Conservation (phyloP, 2,888 invertebrate species). For the Neocrepidodera transversa region DNA sequence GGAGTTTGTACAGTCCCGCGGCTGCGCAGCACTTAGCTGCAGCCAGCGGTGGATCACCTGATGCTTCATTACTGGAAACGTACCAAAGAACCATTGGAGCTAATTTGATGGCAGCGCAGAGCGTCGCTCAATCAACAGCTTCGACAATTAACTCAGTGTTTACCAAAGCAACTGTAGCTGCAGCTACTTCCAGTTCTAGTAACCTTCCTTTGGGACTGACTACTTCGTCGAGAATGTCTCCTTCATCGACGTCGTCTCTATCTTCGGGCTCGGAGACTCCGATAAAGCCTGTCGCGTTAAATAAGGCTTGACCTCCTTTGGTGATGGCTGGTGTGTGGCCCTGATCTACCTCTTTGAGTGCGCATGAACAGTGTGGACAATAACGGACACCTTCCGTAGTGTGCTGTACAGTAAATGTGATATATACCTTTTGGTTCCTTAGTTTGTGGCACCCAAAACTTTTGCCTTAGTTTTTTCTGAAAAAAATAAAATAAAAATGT, state of each 20-base stretch:
- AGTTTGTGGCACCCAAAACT: constrained; percentile 45
- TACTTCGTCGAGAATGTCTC: constrained; percentile 64
- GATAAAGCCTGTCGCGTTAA: constrained; percentile 60
- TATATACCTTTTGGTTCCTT: constrained; percentile 59
- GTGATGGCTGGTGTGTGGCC: constrained; percentile 48
- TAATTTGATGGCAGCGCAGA: constrained; percentile 51
- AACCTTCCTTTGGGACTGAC: constrained; percentile 62
- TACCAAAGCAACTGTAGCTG: constrained; percentile 57
- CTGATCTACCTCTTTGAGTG: constrained; percentile 57
- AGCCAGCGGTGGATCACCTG: constrained; percentile 61
- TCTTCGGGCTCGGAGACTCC: constrained; percentile 66
- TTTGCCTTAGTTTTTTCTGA: constrained; percentile 42
- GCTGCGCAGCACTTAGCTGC: constrained; percentile 64
- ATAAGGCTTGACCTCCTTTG: constrained; percentile 59
- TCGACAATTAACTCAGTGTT: constrained; percentile 52
- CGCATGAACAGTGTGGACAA: constrained; percentile 53
- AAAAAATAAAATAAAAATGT: no score
- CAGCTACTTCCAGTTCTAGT: constrained; percentile 50
- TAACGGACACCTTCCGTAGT: constrained; percentile 52
- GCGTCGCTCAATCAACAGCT: constrained; percentile 22
- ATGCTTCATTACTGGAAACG: constrained; percentile 73
- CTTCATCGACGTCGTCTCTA: constrained; percentile 68
- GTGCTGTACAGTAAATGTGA: constrained; percentile 60
- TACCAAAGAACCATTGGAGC: constrained; percentile 75
- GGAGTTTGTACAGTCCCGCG: constrained; percentile 75